Evolutionary conservation across 2,113 vertebrate genomes (phyloP).

Genomic region (Rostratula benghalensis): DNA sequence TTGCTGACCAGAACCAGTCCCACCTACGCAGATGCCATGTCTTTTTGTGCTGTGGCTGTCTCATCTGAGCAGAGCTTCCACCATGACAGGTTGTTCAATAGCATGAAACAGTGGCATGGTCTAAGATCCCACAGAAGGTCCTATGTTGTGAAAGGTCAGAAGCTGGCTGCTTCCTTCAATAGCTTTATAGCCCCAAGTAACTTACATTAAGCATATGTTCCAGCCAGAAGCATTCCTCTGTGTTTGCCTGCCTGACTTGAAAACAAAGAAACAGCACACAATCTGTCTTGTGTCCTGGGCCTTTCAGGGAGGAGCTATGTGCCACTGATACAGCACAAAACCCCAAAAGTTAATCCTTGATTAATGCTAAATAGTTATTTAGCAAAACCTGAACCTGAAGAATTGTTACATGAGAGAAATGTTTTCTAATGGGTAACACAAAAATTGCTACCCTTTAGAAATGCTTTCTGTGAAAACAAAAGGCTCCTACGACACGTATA

Average conservation of each 20-base stretch:
- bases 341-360: background rate
- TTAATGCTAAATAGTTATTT: background rate
- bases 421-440: background rate
- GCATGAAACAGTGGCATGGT: background rate
- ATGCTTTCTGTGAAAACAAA: background rate
- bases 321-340: background rate
- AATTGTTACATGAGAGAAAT: background rate
- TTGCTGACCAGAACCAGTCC: background rate
- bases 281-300: background rate
- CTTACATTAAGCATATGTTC: background rate
- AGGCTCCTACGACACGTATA: background rate
- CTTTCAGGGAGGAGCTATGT: background rate
- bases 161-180: background rate
- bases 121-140: background rate
- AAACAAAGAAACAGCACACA: background rate
- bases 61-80: background rate
- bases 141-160: background rate
- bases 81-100: rapidly evolving
- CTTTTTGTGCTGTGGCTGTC: background rate
- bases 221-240: background rate
- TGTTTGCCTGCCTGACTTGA: background rate
- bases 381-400: background rate
- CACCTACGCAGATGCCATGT: rapidly evolving
- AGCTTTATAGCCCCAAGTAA: background rate
- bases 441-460: background rate